These are phyloP conservation scores for Craseonycteris thonglongyai DNA, from an alignment of 2,113 vertebrate species.

Conservation along the genomic window DNA sequence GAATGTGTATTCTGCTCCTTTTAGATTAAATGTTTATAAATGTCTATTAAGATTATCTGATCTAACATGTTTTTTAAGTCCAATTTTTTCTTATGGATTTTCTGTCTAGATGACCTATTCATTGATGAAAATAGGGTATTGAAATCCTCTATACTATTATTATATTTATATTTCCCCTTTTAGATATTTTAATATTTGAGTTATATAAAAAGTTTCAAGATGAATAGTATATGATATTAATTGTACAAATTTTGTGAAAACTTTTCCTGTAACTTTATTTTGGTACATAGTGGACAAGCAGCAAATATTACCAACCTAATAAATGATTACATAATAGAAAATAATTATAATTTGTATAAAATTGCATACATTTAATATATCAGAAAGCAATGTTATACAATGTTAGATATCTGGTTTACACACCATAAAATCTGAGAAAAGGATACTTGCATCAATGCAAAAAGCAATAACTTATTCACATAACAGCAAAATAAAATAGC, in stretches of 20 bases:
- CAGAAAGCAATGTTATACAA: background rate
- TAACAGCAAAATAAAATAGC: background rate
- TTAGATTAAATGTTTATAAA: background rate
- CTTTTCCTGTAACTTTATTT: background rate
- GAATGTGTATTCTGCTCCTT: background rate
- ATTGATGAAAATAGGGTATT: background rate
- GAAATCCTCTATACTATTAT: background rate
- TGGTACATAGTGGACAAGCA: background rate
- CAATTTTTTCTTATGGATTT: background rate
- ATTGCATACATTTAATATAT: background rate
- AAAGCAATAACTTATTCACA: slow-evolving; percentile 30
- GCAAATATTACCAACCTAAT: background rate
- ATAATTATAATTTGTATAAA: background rate
- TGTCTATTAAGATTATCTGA: background rate
- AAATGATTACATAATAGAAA: background rate
- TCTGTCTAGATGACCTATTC: background rate
- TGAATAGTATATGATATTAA: background rate
- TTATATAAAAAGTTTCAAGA: background rate
- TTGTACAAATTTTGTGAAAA: background rate
- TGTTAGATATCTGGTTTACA: background rate
- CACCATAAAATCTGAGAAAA: background rate
- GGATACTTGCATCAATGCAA: background rate
- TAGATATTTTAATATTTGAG: background rate
- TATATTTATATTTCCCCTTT: background rate
- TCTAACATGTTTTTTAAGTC: background rate